Evolutionary conservation across 35 echinoderm and acorn worm species (phyloP).

Genomic region (Nesometra sesokonis): DNA sequence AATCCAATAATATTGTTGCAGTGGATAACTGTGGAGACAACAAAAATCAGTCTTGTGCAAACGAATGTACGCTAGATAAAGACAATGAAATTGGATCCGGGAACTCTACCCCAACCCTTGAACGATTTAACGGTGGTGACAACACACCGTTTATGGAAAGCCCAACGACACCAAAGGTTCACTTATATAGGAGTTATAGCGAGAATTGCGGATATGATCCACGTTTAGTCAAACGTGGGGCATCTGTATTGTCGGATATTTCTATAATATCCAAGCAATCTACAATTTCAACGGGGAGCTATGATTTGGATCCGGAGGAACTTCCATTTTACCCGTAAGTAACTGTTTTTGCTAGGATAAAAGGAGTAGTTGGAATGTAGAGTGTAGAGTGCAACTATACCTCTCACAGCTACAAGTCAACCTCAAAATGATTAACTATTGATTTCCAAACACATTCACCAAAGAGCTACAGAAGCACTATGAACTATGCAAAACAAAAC

Average conservation of each 20-base stretch:
- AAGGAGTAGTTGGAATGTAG: too few species aligned
- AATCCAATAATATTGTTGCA: not conserved
- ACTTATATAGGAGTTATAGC: not conserved
- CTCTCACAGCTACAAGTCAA: too few species aligned
- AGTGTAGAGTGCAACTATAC: too few species aligned
- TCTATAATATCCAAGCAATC: not conserved
- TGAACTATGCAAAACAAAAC: too few species aligned
- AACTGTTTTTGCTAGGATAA: too few species aligned
- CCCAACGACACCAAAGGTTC: not conserved
- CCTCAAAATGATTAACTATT: too few species aligned
- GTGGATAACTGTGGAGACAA: not conserved
- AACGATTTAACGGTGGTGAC: not conserved
- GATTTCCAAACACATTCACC: too few species aligned
- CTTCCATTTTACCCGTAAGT: not conserved
- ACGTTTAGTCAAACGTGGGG: not conserved
- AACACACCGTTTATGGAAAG: not conserved
- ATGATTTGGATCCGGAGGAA: not conserved
- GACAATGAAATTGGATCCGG: not conserved
- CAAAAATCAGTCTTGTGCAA: not conserved
- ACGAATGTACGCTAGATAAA: not conserved
- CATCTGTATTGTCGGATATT: not conserved
- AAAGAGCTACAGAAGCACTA: too few species aligned
- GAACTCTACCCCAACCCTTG: not conserved
- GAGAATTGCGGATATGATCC: not conserved
- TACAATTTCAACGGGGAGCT: not conserved